A percentile compares a stretch with the other conserved stretches of the same genome.
phyloP scores from a whole-genome alignment of 2,113 vertebrate species.

The Genyomyrus donnyi region DNA sequence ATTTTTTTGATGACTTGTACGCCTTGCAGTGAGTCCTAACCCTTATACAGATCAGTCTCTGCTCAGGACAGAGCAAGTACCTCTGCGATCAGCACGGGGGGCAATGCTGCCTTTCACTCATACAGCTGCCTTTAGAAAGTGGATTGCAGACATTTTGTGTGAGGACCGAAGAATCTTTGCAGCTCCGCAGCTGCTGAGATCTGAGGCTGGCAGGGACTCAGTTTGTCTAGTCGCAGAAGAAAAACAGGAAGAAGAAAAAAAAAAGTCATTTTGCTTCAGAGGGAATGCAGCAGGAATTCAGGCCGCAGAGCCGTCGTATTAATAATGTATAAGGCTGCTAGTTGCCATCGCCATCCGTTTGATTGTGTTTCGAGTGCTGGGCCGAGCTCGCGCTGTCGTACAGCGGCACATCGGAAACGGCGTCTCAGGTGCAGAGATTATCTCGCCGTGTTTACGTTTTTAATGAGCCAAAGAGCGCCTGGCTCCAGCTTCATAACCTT shows the following conservation, averaged over 20 bases:
- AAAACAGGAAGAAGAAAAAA: conserved; percentile 43
- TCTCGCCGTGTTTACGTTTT: conserved; percentile 23
- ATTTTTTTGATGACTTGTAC: background rate
- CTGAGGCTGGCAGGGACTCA: conserved; percentile 37
- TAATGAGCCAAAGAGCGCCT: conserved; percentile 25
- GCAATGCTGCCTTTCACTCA: conserved; percentile 30
- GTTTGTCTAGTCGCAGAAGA: conserved; percentile 40
- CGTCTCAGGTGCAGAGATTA: conserved; percentile 33
- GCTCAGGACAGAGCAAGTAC: conserved; percentile 20
- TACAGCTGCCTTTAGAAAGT: conserved; percentile 35
- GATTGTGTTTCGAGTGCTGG: background rate
- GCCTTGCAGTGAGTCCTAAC: background rate
- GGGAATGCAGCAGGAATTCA: conserved; percentile 35
- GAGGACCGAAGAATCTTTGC: conserved; percentile 33
- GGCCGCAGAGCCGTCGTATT: conserved; percentile 21
- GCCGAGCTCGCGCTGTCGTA: background rate
- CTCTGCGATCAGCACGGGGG: background rate
- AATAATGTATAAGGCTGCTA: conserved; percentile 24
- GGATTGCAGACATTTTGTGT: conserved; percentile 37
- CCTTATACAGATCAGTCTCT: background rate
- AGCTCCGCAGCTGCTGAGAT: conserved; percentile 37
- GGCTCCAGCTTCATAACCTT: conserved; percentile 15
- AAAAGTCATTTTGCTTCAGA: conserved; percentile 35
- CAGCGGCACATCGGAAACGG: background rate
- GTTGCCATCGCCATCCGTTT: conserved; percentile 20